Percentiles rank a stretch among this genome's conserved stretches.
These are phyloP conservation scores for Drosophila rubida DNA, from an alignment of 2,888 invertebrate genomes.

Conservation along the genomic window DNA sequence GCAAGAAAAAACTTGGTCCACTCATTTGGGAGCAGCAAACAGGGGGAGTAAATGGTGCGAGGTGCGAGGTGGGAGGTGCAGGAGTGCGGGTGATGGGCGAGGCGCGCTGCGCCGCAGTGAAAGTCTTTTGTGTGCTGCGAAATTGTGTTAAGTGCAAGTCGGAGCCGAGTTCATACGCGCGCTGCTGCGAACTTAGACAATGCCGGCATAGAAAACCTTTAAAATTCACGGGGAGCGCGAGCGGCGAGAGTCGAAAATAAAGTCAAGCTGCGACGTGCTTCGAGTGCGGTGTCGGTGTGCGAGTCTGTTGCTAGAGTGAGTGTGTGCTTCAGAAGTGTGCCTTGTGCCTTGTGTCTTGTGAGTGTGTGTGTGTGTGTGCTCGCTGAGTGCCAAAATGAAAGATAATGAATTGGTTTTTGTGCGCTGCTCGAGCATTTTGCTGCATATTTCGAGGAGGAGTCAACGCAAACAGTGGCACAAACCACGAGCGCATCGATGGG, in stretches of 20 bases:
- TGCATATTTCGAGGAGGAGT: slow-evolving; percentile 40
- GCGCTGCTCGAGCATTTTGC: slow-evolving; percentile 32
- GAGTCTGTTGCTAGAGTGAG: slow-evolving; percentile 20
- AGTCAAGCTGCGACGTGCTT: slow-evolving; percentile 78
- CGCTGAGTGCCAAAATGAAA: slow-evolving; percentile 62
- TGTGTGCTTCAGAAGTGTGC: slow-evolving; percentile 9
- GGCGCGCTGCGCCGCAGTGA: slow-evolving; percentile 62
- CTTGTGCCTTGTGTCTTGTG: slow-evolving; percentile 34
- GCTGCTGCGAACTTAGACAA: slow-evolving; percentile 58
- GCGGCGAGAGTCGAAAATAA: slow-evolving; percentile 69
- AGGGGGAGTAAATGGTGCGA: not conserved
- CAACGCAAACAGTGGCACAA: slow-evolving; percentile 36
- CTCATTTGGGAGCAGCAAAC: slow-evolving; percentile 1
- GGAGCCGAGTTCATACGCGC: slow-evolving; percentile 53
- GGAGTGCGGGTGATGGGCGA: not conserved
- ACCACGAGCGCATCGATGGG: slow-evolving; percentile 31
- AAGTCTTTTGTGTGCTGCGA: slow-evolving; percentile 75
- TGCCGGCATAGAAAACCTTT: slow-evolving; percentile 70
- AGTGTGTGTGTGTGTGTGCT: slow-evolving; percentile 36
- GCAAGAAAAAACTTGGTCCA: slow-evolving; percentile 35
- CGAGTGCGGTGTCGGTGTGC: slow-evolving; percentile 65
- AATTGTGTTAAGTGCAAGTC: slow-evolving; percentile 81
- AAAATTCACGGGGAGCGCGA: slow-evolving; percentile 36
- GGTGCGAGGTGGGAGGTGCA: slow-evolving; percentile 6
- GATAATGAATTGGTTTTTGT: slow-evolving; percentile 76